phyloP scores from a whole-genome alignment of 2,113 vertebrate species.

The Hypomesus transpacificus region DNA sequence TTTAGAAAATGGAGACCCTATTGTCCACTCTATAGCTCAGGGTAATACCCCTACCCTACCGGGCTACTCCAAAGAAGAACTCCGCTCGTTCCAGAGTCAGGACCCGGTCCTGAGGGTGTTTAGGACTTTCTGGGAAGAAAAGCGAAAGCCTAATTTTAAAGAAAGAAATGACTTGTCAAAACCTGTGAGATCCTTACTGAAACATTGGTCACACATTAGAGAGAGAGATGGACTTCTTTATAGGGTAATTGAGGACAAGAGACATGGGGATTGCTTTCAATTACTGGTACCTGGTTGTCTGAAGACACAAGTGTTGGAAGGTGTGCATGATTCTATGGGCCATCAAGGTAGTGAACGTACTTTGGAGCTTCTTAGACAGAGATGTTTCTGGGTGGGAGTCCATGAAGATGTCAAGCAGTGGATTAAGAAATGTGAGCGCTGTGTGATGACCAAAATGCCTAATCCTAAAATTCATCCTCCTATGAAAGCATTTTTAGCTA shows the following conservation, averaged over 20 bases:
- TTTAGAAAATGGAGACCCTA: neutral
- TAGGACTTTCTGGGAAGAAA: neutral
- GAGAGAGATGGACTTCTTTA: neutral
- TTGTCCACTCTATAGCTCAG: neutral
- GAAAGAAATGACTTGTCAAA: neutral
- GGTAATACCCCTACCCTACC: slow-evolving; percentile 1
- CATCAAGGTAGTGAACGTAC: slow-evolving; percentile 2
- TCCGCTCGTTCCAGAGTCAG: neutral
- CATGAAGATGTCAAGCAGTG: neutral
- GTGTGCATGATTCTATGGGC: neutral
- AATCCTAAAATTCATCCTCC: neutral
- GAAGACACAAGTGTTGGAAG: neutral
- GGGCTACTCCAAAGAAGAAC: neutral
- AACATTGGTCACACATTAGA: neutral
- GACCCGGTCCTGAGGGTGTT: neutral
- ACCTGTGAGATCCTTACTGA: neutral
- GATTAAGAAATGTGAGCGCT: neutral
- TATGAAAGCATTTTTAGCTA: neutral
- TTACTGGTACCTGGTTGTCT: neutral
- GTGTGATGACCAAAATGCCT: neutral
- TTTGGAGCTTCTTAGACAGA: neutral
- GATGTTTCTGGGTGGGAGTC: neutral
- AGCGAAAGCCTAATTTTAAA: neutral
- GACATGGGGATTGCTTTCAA: neutral
- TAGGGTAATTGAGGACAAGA: neutral